These are phyloP conservation scores for Protonibea diacanthus DNA, from an alignment of 2,797 vertebrate genomes.

Conservation along the genomic window DNA sequence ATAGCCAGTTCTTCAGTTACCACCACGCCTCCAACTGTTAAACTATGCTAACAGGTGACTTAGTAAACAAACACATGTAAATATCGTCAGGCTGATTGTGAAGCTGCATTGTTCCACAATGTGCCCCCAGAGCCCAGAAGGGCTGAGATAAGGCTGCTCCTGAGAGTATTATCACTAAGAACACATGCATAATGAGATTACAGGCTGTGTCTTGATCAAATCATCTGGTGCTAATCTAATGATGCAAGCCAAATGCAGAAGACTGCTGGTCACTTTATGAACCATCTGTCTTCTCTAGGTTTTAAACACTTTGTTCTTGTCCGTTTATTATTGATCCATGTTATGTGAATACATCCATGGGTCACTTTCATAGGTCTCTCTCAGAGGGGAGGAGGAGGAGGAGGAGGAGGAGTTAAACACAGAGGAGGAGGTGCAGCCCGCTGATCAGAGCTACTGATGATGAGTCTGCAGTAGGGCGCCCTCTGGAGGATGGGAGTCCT, in stretches of 20 bases:
- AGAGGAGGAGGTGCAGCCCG: not conserved
- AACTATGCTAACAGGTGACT: not conserved
- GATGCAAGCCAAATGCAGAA: no score
- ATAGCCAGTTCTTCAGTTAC: not conserved
- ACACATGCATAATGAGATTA: not conserved
- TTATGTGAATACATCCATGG: not conserved
- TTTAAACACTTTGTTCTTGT: not conserved
- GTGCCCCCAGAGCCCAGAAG: not conserved
- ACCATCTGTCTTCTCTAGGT: not conserved
- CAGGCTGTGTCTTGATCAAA: not conserved
- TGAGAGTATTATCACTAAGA: not conserved
- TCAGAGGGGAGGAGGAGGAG: not conserved
- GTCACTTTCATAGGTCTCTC: not conserved
- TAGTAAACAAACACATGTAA: not conserved
- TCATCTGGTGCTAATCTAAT: not conserved
- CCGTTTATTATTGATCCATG: not conserved
- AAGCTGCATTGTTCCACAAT: not conserved
- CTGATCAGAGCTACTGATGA: not conserved
- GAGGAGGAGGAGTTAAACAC: no score
- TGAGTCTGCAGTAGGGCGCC: conserved; percentile 21
- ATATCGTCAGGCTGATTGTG: not conserved
- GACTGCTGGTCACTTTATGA: not conserved
- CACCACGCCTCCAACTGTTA: not conserved
- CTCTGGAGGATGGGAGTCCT: conserved; percentile 45
- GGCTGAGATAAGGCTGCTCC: not conserved